phyloP scores from a whole-genome alignment of 2,888 invertebrate genomes.

The Eupelmus urozonus region DNA sequence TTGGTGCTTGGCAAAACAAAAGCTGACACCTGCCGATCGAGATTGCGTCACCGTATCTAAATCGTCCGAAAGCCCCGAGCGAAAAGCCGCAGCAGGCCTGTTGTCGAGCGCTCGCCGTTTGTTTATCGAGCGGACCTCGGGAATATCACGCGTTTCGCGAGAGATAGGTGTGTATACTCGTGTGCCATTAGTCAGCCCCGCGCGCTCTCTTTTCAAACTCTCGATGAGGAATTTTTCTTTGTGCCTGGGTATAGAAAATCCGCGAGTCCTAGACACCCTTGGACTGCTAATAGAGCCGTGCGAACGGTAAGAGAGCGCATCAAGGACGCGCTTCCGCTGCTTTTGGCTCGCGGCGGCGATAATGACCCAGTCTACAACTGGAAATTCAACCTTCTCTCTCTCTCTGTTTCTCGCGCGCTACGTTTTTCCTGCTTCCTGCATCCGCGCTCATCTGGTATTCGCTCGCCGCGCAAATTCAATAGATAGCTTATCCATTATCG shows the following conservation, averaged over 20 bases:
- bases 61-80: background rate
- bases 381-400: conserved; percentile 15
- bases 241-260: background rate
- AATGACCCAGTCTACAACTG: conserved; percentile 41
- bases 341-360: conserved; percentile 27
- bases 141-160: background rate
- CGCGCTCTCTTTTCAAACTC: background rate
- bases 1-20: conserved; percentile 18
- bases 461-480: background rate
- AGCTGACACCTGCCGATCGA: conserved; percentile 4
- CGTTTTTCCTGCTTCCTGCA: conserved; percentile 12
- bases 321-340: conserved; percentile 24
- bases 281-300: conserved; percentile 11
- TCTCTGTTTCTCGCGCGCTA: background rate
- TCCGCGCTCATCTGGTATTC: background rate
- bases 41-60: conserved; percentile 40
- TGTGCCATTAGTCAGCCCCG: background rate
- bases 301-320: background rate
- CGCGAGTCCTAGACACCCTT: conserved; percentile 8
- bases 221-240: background rate
- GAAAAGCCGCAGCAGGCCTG: background rate
- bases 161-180: background rate
- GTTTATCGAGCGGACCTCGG: conserved; percentile 9
- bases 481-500: background rate
- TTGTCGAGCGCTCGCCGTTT: background rate